Conservation (phyloP, 1,140 invertebrate species). For the Sarcophaga bullata region DNA sequence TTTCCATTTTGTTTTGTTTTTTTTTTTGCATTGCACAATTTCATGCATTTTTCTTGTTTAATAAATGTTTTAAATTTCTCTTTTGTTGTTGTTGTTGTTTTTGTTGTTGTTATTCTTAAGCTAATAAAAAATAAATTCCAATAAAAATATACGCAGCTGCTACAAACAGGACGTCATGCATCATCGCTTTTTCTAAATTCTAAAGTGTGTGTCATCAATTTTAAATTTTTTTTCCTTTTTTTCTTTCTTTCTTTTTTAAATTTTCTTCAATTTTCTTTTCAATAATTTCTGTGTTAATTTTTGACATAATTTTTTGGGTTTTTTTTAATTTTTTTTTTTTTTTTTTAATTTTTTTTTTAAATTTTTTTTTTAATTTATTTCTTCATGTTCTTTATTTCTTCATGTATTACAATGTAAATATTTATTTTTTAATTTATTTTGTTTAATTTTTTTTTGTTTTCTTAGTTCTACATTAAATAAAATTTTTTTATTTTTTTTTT, state of each 20-base stretch:
- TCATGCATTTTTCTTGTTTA: not conserved
- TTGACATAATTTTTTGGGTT: not conserved
- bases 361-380: not conserved
- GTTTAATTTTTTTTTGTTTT: too few relatives aligned
- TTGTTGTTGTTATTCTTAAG: slow-evolving; percentile 18
- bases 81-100: not conserved
- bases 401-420: too few relatives aligned
- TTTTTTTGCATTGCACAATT: not conserved
- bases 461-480: too few relatives aligned
- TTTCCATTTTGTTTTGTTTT: not conserved
- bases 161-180: not conserved
- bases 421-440: too few relatives aligned
- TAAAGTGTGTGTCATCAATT: not conserved
- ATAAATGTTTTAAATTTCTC: too few relatives aligned
- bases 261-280: not conserved
- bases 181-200: not conserved
- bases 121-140: slow-evolving; percentile 29
- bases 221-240: too few relatives aligned
- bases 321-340: not conserved
- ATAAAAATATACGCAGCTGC: slow-evolving; percentile 36
- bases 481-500: too few relatives aligned
- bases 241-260: too few relatives aligned
- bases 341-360: not conserved
- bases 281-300: not conserved
- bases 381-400: too few relatives aligned